Percentiles rank a stretch among this genome's conserved stretches.
Evolutionary conservation across 2,797 vertebrate species (phyloP).

Genomic region (Allobates femoralis): DNA sequence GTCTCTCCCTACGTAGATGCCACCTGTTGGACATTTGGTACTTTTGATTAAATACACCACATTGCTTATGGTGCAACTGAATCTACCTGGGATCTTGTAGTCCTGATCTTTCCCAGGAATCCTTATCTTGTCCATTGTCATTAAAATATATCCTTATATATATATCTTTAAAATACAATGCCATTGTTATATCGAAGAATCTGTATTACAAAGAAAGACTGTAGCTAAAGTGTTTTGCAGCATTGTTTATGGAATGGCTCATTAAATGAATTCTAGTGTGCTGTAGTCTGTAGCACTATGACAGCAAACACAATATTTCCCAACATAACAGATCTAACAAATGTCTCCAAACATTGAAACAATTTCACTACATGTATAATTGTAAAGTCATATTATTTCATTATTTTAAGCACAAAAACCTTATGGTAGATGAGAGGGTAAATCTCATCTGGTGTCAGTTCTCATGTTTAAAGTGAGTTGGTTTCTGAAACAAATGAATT

Average conservation of each 20-base stretch:
- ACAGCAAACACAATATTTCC: slow-evolving; percentile 40
- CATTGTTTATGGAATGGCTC: slow-evolving; percentile 49
- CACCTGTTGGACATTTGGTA: too few species aligned
- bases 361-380: slow-evolving; percentile 44
- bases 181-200: slow-evolving; percentile 22
- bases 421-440: slow-evolving; percentile 30
- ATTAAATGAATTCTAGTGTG: slow-evolving; percentile 52
- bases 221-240: slow-evolving; percentile 47
- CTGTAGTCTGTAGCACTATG: slow-evolving; percentile 27
- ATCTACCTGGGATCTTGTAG: too few species aligned
- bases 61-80: too few species aligned
- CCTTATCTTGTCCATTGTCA: too few species aligned
- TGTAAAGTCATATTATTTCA: slow-evolving; percentile 48
- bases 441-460: slow-evolving; percentile 31
- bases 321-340: slow-evolving; percentile 48
- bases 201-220: slow-evolving; percentile 11
- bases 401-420: slow-evolving; percentile 29
- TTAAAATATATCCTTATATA: too few species aligned
- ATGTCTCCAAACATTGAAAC: slow-evolving; percentile 46
- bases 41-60: too few species aligned
- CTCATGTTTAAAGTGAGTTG: slow-evolving; percentile 41
- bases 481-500: slow-evolving; percentile 30
- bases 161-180: slow-evolving; percentile 42
- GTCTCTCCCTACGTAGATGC: too few species aligned
- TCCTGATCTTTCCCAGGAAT: too few species aligned